Base-by-base conservation (phyloP, 2,113 vertebrate genomes). In the Boleophthalmus pectinirostris region DNA sequence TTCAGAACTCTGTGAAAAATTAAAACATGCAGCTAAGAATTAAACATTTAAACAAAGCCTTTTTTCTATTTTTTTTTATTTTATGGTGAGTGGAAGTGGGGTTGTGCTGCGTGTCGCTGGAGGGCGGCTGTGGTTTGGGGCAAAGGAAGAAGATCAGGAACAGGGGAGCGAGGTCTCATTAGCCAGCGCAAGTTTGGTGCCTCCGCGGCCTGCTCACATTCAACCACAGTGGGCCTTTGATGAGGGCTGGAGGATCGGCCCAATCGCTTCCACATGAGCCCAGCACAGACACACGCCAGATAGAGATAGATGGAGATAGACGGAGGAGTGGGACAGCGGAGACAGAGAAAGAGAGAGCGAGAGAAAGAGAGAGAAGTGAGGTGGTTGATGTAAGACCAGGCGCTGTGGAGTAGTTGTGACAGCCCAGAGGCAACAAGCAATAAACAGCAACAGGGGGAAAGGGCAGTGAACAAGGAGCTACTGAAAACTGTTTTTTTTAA, bases 261-360 rank as follows among this genome's bases (percentile, higher is more conserved):
- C 92, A 94, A 94, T 94, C 92, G 93, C 89, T 93, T 90, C 92
- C 93, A 94, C 93, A 94, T 94, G 93, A 93, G 82, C 87, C 90
- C 86, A 79, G 87, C 83, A 87, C 84, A 78, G 88, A 78, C 73
- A 60, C 72, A 73, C 29, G 35, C 61, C 61, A 43, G 33, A 64
- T 11, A 38, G 61, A 61, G 58, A 61, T 33, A 61, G 24, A 33
- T 35, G 18, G 72, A 74, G 79, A 58, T 79, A 85, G 72, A 80
- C 82, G 56, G 78, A 68, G 74, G 61, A 24, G 75, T 70, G 70
- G 82, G 77, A 51, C 73, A 73, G 75, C 46, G 56, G 46, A 46
- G 64, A 71, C 20, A 1, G 60, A 77, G 73, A 46, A 75, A 79
- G 84, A 68, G 71, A 73, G 46, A 35, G 63, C 73, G 70, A 79